Evolutionary conservation across 2,888 invertebrate genomes (phyloP).

Genomic region (Scaptomyza polygonia): DNA sequence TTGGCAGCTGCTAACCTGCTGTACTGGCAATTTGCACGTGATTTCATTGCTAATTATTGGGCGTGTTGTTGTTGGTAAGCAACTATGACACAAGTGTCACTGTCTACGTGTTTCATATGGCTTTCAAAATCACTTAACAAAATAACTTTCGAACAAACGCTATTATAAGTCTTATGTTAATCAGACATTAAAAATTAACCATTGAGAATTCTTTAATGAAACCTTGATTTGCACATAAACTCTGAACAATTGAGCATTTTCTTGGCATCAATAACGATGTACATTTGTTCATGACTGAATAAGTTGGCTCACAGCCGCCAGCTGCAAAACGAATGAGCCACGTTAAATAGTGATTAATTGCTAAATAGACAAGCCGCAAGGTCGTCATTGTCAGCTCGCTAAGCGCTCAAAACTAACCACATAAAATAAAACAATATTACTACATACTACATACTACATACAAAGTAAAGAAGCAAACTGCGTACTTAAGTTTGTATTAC

Average conservation of each 20-base stretch:
- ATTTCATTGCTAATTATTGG: slow-evolving; percentile 72
- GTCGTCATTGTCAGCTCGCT: slow-evolving; percentile 30
- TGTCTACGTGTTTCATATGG: slow-evolving; percentile 21
- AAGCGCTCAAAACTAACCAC: slow-evolving; percentile 37
- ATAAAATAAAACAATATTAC: slow-evolving; percentile 13
- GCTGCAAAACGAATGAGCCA: slow-evolving; percentile 49
- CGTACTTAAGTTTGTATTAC: slow-evolving; percentile 5
- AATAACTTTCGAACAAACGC: slow-evolving; percentile 2
- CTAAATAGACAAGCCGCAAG: slow-evolving; percentile 36
- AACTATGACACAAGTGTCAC: slow-evolving; percentile 46
- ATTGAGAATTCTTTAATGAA: slow-evolving; percentile 30
- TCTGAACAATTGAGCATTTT: slow-evolving; percentile 19
- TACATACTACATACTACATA: slow-evolving; percentile 12
- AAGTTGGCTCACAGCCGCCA: slow-evolving; percentile 12
- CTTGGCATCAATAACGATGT: not conserved
- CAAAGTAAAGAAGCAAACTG: slow-evolving; percentile 8
- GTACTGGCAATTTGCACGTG: slow-evolving; percentile 64
- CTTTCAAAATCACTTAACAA: slow-evolving; percentile 11
- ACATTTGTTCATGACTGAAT: slow-evolving; percentile 8
- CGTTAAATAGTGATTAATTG: slow-evolving; percentile 51
- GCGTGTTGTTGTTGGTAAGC: slow-evolving; percentile 1
- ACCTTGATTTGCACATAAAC: slow-evolving; percentile 10
- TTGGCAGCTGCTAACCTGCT: slow-evolving; percentile 66
- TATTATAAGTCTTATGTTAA: slow-evolving; percentile 45
- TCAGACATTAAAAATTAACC: slow-evolving; percentile 42